Base-by-base conservation (phyloP, 2,888 invertebrate genomes). In the Graphium colonna region DNA sequence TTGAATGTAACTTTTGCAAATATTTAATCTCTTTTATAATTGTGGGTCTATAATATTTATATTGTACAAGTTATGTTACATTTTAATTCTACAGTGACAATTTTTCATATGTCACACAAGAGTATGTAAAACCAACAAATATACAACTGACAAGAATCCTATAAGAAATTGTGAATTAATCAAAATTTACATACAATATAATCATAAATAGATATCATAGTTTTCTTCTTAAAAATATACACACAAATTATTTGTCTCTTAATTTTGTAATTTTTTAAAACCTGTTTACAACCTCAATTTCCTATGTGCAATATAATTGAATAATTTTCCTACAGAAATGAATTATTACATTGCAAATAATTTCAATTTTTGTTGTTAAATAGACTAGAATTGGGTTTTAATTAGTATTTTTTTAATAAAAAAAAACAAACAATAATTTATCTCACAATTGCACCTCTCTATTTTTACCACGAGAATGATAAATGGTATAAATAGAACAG, bases 1-100 rank as follows among this genome's bases (percentile, higher is more conserved):
- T 69, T 64, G 62, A 66, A 73, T 72, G 21, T 36, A 90, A 89
- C 90, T 90, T 90, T 90, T 90, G 90, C 90, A 90, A 90, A 90
- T 90, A 90, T 90, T 90, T 90, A 90, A 89, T 90, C 89, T 89
- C 83, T 90, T 89, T 90, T 81, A 89, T 90, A 90, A 90, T 90
- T 85, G 90, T 90, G 90, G 87, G 88, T 90, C 90, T 90, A 89
- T 90, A 89, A 64, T 90, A 87, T 89, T 86, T 85, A 87, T 89
- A 89, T 88, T 85, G 88, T 88, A 89, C 88, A 89, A 85, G 83
- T 87, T 82, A 84, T 87, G 79, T 82, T 87, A 87, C 87, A 88
- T 75, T 83, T 79, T 80, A 77, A 77, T 73, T 77, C 79, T 75
- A 79, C 72, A 54, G 81, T 81, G 86, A 79, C 80, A 69, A 15